Percentiles rank a stretch among this genome's conserved stretches.
Conservation (phyloP, 2,113 vertebrate genomes). For the Scomber scombrus region DNA sequence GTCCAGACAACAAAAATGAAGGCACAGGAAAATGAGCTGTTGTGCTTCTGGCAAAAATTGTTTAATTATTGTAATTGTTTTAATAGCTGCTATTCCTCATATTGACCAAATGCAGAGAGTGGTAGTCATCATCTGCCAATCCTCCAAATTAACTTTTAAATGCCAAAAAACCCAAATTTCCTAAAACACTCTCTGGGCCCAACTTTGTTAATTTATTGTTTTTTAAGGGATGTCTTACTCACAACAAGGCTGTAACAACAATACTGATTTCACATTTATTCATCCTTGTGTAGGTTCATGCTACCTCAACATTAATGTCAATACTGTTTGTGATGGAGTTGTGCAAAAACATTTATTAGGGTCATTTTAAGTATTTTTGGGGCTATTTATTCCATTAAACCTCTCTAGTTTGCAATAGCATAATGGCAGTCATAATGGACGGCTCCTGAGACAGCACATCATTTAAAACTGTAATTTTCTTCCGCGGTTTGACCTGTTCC, state of each 20-base stretch:
- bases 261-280: slow-evolving; percentile 17
- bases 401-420: background rate
- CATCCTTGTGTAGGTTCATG: background rate
- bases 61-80: slow-evolving; percentile 3
- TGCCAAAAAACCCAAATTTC: too few species aligned
- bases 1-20: slow-evolving; percentile 2
- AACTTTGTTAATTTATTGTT: background rate
- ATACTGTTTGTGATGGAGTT: background rate
- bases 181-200: background rate
- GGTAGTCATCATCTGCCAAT: background rate
- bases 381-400: background rate
- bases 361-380: background rate
- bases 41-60: background rate
- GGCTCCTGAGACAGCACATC: background rate
- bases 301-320: background rate
- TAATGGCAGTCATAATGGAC: slow-evolving; percentile 1
- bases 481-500: background rate
- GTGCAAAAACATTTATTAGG: background rate
- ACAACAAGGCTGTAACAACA: background rate
- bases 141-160: background rate
- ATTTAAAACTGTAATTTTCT: background rate
- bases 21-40: background rate
- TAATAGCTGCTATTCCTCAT: slow-evolving; percentile 10
- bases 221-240: background rate
- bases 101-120: background rate